Conservation (phyloP, 2,113 vertebrate species). For the Etheostoma cragini region DNA sequence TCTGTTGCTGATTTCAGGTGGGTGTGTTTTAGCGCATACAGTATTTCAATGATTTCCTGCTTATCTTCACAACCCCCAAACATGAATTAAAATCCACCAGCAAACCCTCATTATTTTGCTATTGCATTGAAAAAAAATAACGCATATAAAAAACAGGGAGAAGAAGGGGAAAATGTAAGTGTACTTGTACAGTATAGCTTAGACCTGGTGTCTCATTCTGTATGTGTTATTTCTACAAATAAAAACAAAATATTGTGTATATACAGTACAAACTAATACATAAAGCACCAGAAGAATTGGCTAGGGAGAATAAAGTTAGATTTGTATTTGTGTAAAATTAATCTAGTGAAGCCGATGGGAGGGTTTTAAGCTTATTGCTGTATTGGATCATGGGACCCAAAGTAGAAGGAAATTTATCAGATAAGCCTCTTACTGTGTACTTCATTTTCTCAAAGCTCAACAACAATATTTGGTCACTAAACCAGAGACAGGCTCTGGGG, state of each 20-base stretch:
- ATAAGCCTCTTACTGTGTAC: constrained; percentile 75
- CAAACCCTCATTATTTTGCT: constrained; percentile 16
- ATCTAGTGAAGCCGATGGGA: constrained; percentile 54
- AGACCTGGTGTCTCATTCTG: background rate
- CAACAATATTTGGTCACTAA: constrained; percentile 63
- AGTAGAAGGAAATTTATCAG: constrained; percentile 70
- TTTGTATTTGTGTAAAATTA: constrained; percentile 62
- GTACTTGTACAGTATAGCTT: background rate
- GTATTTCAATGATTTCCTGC: constrained; percentile 35
- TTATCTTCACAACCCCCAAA: constrained; percentile 37
- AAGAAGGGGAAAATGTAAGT: constrained; percentile 24
- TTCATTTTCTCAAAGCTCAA: constrained; percentile 68
- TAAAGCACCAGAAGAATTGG: constrained; percentile 14
- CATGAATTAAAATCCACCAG: constrained; percentile 18
- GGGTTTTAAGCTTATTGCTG: constrained; percentile 62
- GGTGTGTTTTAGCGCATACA: constrained; percentile 8
- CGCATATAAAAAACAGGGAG: background rate
- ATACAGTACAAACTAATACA: background rate
- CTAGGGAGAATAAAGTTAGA: constrained; percentile 33
- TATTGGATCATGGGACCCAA: constrained; percentile 63
- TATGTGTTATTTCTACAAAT: constrained; percentile 14
- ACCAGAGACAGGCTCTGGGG: constrained; percentile 50
- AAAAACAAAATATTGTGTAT: constrained; percentile 15
- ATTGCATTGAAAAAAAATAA: constrained; percentile 8
- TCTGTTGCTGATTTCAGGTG: constrained; percentile 5